A percentile compares a stretch with the other conserved stretches of the same genome.
Conservation (phyloP, 2,113 vertebrate species). For the Phrynosoma blainvillii region DNA sequence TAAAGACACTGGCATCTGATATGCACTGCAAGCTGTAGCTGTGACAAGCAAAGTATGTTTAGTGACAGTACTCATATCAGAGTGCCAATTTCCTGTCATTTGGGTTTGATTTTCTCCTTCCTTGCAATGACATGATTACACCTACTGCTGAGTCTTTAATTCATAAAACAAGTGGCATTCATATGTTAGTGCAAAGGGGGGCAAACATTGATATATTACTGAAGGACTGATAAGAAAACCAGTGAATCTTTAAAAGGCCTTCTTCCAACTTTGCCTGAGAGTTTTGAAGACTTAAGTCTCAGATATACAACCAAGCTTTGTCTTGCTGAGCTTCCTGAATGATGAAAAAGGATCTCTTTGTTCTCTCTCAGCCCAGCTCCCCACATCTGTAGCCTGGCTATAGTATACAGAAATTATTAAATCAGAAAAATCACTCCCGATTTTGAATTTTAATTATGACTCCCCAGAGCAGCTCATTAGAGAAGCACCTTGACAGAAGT, state of each 20-base stretch:
- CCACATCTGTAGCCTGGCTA: background rate
- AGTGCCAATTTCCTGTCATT: too few species aligned
- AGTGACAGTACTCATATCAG: too few species aligned
- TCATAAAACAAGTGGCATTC: background rate
- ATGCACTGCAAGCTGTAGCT: background rate
- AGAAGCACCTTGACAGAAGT: background rate
- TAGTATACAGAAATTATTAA: background rate
- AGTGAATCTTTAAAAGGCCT: too few species aligned
- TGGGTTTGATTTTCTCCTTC: background rate
- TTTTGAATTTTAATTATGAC: background rate
- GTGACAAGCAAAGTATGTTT: too few species aligned
- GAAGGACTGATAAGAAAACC: background rate
- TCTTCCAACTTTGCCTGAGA: background rate
- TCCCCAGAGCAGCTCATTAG: background rate
- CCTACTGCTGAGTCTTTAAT: background rate
- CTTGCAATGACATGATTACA: background rate
- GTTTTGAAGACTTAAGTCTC: background rate
- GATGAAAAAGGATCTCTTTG: background rate
- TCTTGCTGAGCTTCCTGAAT: background rate
- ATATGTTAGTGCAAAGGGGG: background rate
- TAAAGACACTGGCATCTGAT: too few species aligned
- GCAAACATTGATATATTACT: background rate
- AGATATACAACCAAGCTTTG: background rate
- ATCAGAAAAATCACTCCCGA: conserved; percentile 8
- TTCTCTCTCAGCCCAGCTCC: background rate